Percentiles rank a stretch among this genome's conserved stretches.
Conservation (phyloP, 2,888 invertebrate genomes). For the Sphecodes monilicornis region DNA sequence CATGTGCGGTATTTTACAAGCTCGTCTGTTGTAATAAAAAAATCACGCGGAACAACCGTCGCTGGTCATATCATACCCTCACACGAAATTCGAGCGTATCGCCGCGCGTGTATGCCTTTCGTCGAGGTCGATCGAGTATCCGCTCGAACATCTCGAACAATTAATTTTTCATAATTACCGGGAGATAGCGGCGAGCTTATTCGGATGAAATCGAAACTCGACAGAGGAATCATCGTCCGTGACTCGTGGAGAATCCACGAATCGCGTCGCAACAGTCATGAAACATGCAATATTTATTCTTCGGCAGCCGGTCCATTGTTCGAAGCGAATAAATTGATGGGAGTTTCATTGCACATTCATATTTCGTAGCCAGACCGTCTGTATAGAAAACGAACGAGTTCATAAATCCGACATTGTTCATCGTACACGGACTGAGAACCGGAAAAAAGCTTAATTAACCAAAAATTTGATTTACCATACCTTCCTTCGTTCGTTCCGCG, state of each 20-base stretch:
- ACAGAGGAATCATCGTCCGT: not conserved
- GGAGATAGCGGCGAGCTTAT: not conserved
- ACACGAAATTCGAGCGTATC: not conserved
- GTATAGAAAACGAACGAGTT: constrained; percentile 25
- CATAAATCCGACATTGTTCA: constrained; percentile 22
- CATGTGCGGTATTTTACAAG: constrained; percentile 3
- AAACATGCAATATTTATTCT: not conserved
- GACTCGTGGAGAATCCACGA: not conserved
- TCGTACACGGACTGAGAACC: not conserved
- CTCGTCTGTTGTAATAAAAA: not conserved
- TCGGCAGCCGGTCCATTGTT: constrained; percentile 9
- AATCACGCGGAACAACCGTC: not conserved
- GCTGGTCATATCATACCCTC: not conserved
- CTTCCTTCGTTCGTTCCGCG: not conserved
- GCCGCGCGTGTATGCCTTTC: not conserved
- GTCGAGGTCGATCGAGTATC: not conserved
- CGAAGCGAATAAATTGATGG: constrained; percentile 24
- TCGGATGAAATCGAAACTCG: not conserved
- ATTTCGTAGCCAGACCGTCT: constrained; percentile 11
- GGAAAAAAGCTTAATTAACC: constrained; percentile 39
- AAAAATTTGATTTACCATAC: constrained; percentile 50
- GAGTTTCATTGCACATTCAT: constrained; percentile 1
- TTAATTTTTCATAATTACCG: not conserved
- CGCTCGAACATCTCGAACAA: not conserved
- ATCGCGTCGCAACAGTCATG: not conserved